A percentile compares a stretch with the other conserved stretches of the same genome.
phyloP scores from a whole-genome alignment of 2,888 invertebrate genomes.

The Ichneumon xanthorius region DNA sequence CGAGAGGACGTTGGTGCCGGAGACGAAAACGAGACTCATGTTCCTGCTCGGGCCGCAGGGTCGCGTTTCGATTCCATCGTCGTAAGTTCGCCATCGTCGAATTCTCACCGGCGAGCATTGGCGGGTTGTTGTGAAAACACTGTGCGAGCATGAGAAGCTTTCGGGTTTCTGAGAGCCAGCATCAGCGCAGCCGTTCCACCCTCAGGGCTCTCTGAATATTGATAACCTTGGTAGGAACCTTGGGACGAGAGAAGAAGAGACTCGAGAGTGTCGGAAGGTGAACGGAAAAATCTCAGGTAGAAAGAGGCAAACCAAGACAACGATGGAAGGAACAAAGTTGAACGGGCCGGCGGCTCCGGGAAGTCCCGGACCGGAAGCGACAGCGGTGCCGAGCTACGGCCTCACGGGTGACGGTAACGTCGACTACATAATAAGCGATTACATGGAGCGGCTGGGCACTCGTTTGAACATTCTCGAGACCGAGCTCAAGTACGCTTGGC shows the following conservation, averaged over 20 bases:
- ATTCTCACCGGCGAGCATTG: conserved; percentile 24
- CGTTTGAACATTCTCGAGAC: conserved; percentile 95
- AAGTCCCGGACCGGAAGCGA: conserved; percentile 77
- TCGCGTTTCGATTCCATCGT: conserved; percentile 71
- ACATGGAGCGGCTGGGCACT: conserved; percentile 95
- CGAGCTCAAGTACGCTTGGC: conserved; percentile 96
- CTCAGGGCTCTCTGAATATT: conserved; percentile 48
- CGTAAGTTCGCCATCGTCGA: conserved; percentile 28
- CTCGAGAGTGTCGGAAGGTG: conserved; percentile 38
- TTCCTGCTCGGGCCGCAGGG: conserved; percentile 76
- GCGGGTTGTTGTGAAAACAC: conserved; percentile 24
- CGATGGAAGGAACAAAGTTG: conserved; percentile 81
- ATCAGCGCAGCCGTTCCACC: conserved; percentile 41
- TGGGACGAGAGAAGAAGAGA: conserved; percentile 51
- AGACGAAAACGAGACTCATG: conserved; percentile 72
- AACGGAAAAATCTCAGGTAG: conserved; percentile 30
- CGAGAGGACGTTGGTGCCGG: conserved; percentile 64
- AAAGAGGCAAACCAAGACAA: conserved; percentile 12
- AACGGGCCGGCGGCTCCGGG: conserved; percentile 74
- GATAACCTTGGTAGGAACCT: conserved; percentile 14
- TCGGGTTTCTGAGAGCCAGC: conserved; percentile 35
- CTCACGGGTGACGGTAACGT: conserved; percentile 77
- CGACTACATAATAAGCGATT: conserved; percentile 94
- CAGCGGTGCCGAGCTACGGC: conserved; percentile 75
- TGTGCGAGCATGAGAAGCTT: conserved; percentile 53